Base-by-base conservation (phyloP, 1,140 invertebrate species). In the Callitettix versicolor region DNA sequence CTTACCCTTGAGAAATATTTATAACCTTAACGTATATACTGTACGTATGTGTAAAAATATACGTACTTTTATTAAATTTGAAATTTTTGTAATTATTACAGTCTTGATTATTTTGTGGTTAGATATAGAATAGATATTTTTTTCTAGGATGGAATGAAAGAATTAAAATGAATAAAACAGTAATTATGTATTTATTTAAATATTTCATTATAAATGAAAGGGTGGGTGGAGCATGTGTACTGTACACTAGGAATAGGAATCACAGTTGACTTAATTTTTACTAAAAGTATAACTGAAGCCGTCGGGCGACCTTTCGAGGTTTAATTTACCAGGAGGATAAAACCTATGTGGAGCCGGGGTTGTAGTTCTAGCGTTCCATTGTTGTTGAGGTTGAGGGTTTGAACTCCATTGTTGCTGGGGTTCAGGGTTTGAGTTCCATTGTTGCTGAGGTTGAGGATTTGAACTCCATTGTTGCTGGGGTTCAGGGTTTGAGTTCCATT, bases 201-300 rank as follows among this genome's bases (percentile, higher is more conserved):
- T 34, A 51, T 36, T 51, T 51, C 36, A 30, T 30, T 30, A 30
- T 30, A 30, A 51, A 51, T 38, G 36, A 26, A 36, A 15, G 15
- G 1, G 14, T 18, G 48, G 20, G 18, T 5, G 43, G 30, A 15
- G 21, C 14, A 30, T 2, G 33, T 26, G 6, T 17, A 36, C 30
- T 51, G 30, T 51, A 51, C 48, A 51, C 1, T 9, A 14, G 46
- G 46, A 26, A 18, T 20, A 22, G 20, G 17, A 21, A 38, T 38
- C 14, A 57, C 46, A 24, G 12, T 11, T 33, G 40, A 38, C 15
- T 58, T 62, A 64, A 43, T 55, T 61, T 66, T 83, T 86, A 71
- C 79, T 84, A 75, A 88, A 89, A 43, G 77, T 82, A 69, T 87
- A 90, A 59, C 83, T 84, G 69, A 82, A 89, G 57, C 88, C 88